phyloP scores from a whole-genome alignment of 2,797 vertebrate genomes.

The Lepilemur septentrionalis region DNA sequence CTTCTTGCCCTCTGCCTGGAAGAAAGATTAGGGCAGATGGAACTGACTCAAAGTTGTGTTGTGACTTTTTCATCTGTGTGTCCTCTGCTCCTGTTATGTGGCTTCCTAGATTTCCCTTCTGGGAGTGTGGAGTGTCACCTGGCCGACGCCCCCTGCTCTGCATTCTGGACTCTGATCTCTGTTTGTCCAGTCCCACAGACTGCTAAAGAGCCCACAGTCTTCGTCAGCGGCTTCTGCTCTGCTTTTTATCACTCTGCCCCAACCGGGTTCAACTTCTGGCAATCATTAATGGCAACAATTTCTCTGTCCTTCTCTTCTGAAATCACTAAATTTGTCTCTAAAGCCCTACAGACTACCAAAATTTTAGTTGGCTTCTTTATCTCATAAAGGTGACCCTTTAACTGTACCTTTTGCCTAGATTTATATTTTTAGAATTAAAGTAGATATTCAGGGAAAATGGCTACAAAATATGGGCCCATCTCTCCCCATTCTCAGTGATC shows the following conservation, averaged over 20 bases:
- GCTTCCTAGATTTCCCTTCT: not conserved
- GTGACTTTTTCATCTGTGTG: not conserved
- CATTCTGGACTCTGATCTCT: no score
- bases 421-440: not conserved
- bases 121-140: accelerated
- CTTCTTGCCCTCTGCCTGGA: not conserved
- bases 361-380: not conserved
- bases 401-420: not conserved
- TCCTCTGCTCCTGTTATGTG: not conserved
- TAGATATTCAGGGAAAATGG: not conserved
- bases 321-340: not conserved
- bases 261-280: not conserved
- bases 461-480: not conserved
- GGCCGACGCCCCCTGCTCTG: accelerated
- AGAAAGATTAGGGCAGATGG: not conserved
- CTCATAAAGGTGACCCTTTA: not conserved
- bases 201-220: not conserved
- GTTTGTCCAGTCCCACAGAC: not conserved
- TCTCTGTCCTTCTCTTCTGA: not conserved
- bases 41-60: no score
- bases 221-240: not conserved
- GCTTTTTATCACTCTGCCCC: not conserved
- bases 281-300: not conserved
- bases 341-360: not conserved
- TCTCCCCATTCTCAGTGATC: not conserved